phyloP scores from a whole-genome alignment of 1,140 invertebrate species.

The Neodiprion fabricii region DNA sequence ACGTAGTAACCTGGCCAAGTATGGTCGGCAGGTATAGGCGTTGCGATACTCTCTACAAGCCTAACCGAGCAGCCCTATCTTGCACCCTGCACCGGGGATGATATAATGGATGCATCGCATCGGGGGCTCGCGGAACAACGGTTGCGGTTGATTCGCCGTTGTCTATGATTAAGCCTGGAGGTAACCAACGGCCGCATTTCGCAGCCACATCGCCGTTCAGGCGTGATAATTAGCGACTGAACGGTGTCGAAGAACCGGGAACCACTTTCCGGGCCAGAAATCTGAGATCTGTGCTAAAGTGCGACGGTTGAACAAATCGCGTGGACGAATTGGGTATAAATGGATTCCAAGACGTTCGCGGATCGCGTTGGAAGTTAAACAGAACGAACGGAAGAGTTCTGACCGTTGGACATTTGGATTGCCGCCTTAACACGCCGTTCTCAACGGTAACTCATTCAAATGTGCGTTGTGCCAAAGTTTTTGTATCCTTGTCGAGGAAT shows the following conservation, averaged over 20 bases:
- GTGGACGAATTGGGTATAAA: too few species aligned
- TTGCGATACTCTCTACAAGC: not conserved
- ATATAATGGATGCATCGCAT: not conserved
- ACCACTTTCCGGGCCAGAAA: too few species aligned
- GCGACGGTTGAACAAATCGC: too few species aligned
- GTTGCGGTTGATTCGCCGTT: not conserved
- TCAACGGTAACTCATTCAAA: not conserved
- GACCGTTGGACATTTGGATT: not conserved
- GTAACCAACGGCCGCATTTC: not conserved
- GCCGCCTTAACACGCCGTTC: not conserved
- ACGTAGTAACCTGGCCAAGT: not conserved
- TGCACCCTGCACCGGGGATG: not conserved
- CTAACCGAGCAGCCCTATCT: constrained; percentile 4
- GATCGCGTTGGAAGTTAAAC: constrained; percentile 2
- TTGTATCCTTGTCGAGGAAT: not conserved
- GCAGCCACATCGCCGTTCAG: not conserved
- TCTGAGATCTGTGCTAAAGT: too few species aligned
- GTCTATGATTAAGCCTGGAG: not conserved
- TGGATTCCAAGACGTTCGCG: not conserved
- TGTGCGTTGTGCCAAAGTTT: not conserved
- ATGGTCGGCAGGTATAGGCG: not conserved
- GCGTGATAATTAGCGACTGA: not conserved
- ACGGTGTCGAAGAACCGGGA: not conserved
- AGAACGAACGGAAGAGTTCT: not conserved
- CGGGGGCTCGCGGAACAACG: not conserved